Conservation (phyloP, 2,888 invertebrate genomes). For the Erebia ligea region DNA sequence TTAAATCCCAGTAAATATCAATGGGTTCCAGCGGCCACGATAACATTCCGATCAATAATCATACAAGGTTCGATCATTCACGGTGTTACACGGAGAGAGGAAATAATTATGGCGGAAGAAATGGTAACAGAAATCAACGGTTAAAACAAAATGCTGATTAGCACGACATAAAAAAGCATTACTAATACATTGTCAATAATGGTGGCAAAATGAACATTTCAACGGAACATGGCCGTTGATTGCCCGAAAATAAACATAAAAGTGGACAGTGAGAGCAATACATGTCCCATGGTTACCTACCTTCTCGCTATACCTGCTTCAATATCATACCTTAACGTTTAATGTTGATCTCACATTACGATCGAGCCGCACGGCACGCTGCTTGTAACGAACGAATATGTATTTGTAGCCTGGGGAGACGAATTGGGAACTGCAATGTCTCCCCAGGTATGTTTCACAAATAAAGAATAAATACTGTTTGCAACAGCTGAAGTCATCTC, state of each 20-base stretch:
- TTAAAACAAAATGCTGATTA: neutral
- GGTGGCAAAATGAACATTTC: slow-evolving; percentile 32
- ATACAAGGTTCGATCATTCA: too few relatives aligned
- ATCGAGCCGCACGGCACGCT: neutral
- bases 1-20: too few relatives aligned
- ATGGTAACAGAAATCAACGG: neutral
- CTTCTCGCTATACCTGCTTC: slow-evolving; percentile 16
- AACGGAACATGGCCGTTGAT: slow-evolving; percentile 30
- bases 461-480: too few relatives aligned
- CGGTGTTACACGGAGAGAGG: too few relatives aligned
- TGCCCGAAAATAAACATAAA: slow-evolving; percentile 35
- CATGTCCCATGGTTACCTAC: slow-evolving; percentile 9
- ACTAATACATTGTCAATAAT: slow-evolving; percentile 33
- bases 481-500: too few relatives aligned
- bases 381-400: too few relatives aligned
- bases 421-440: too few relatives aligned
- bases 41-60: too few relatives aligned
- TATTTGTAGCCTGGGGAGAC: too few relatives aligned
- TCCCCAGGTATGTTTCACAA: too few relatives aligned
- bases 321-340: slow-evolving; percentile 35
- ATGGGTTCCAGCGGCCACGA: too few relatives aligned
- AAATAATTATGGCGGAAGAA: too few relatives aligned
- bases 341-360: neutral
- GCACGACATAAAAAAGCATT: slow-evolving; percentile 1
- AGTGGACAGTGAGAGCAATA: slow-evolving; percentile 30